phyloP scores from a whole-genome alignment of 2,888 invertebrate species.

The Stenurella melanura region DNA sequence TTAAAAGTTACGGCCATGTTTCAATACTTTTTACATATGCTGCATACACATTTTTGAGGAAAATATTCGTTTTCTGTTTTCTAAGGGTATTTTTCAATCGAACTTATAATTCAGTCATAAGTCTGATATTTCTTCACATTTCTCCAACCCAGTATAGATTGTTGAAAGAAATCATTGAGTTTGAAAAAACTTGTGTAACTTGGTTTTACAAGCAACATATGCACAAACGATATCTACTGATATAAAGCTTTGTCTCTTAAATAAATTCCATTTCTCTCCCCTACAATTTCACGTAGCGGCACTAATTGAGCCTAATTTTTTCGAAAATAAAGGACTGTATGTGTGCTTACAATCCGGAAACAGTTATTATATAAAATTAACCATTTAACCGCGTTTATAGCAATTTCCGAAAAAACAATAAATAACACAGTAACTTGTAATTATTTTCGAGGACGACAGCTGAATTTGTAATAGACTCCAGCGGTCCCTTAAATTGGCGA shows the following conservation, averaged over 20 bases:
- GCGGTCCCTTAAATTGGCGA: constrained; percentile 41
- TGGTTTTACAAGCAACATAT: background rate
- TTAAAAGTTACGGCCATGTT: too few relatives aligned
- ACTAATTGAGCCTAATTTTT: constrained; percentile 40
- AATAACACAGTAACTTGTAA: constrained; percentile 56
- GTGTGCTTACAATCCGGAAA: constrained; percentile 49
- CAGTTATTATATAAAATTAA: constrained; percentile 51
- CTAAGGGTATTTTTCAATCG: too few relatives aligned
- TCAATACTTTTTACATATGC: too few relatives aligned
- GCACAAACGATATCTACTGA: background rate
- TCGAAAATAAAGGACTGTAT: constrained; percentile 26
- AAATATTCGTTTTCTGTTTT: too few relatives aligned
- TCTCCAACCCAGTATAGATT: too few relatives aligned
- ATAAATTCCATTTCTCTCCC: background rate
- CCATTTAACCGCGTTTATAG: constrained; percentile 54
- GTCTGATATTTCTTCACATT: too few relatives aligned
- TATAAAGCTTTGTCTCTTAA: background rate
- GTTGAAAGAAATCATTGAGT: too few relatives aligned
- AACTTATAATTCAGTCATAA: too few relatives aligned
- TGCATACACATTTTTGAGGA: too few relatives aligned
- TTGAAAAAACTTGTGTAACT: too few relatives aligned
- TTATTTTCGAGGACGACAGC: constrained; percentile 56
- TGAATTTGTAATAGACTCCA: constrained; percentile 54
- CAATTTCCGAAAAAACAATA: constrained; percentile 57
- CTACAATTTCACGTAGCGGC: constrained; percentile 27